Conservation (phyloP, 2,797 vertebrate species). For the Dermochelys coriacea region DNA sequence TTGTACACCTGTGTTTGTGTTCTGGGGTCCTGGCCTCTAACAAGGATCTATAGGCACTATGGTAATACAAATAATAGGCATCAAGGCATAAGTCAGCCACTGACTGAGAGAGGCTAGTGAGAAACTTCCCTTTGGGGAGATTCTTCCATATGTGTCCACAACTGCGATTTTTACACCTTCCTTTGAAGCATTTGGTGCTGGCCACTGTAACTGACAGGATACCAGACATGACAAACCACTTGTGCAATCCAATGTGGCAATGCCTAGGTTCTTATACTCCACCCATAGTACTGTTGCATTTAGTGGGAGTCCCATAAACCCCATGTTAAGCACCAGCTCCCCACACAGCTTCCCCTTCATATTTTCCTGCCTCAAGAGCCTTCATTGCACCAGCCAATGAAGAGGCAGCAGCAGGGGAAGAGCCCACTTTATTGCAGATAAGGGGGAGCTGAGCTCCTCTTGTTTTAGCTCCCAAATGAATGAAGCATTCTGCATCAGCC, state of each 20-base stretch:
- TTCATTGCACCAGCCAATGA: neutral
- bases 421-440: neutral
- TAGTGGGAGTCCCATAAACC: neutral
- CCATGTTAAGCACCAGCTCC: neutral
- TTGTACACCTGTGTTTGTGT: too few species aligned
- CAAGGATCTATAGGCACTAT: neutral
- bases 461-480: neutral
- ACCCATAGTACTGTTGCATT: neutral
- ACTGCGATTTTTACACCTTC: too few species aligned
- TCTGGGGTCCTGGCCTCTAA: neutral
- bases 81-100: too few species aligned
- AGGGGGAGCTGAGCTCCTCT: neutral
- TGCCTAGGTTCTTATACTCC: neutral
- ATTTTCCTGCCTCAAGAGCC: neutral
- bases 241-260: neutral
- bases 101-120: too few species aligned
- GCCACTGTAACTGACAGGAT: rapidly evolving
- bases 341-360: neutral
- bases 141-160: too few species aligned
- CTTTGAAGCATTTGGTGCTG: too few species aligned
- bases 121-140: neutral
- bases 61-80: neutral
- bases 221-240: neutral
- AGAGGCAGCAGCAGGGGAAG: rapidly evolving
- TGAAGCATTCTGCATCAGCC: too few species aligned